Base-by-base conservation (phyloP, 2,888 invertebrate genomes). In the Amphiduros pacificus region DNA sequence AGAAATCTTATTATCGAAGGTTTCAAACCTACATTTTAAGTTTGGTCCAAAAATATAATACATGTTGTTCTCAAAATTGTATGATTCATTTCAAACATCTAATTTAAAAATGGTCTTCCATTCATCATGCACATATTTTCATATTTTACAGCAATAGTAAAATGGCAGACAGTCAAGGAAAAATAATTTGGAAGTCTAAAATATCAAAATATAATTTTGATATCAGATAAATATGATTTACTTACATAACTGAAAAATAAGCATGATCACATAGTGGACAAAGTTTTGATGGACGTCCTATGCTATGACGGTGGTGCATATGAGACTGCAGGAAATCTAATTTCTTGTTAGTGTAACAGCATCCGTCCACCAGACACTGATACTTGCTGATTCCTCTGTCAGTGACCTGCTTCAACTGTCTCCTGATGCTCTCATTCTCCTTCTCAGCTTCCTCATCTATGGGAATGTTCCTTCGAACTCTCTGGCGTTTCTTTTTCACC, bases 281-380 rank as follows among this genome's bases (percentile, higher is more conserved):
- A 14, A n/a, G 28, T 14, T 32, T 40, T 14, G 28, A 28, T 9
- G 63, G 63, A 28, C n/a, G 22, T 2, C 63, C 63, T 11, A 58
- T 20, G 26, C 55, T 53, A 29, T 63, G 63, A 1, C 55, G n/a
- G n/a, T 51, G 50, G 26, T 55, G 55, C 55, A 60, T 55, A 41
- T 63, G 63, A n/a, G 63, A 63, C 51, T 60, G 55, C 32, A 63
- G n/a, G n/a, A 50, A 60, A 22, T 60, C 63, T 24, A 55, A 14
- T 1, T 22, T 20, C 40, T 50, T 49, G 52, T 63, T 63, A 17
- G 22, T 63, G 51, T 63, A 63, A 2, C 26, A 20, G 36, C 63
- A 63, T 4, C 52, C 60, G 11, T 20, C 36, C 31, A 32, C 32
- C 17, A 36, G 20, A 44, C 62, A 62, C 2, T 26, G 22, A 26